Evolutionary conservation across 2,113 vertebrate genomes (phyloP).

Genomic region (Blennius ocellaris): DNA sequence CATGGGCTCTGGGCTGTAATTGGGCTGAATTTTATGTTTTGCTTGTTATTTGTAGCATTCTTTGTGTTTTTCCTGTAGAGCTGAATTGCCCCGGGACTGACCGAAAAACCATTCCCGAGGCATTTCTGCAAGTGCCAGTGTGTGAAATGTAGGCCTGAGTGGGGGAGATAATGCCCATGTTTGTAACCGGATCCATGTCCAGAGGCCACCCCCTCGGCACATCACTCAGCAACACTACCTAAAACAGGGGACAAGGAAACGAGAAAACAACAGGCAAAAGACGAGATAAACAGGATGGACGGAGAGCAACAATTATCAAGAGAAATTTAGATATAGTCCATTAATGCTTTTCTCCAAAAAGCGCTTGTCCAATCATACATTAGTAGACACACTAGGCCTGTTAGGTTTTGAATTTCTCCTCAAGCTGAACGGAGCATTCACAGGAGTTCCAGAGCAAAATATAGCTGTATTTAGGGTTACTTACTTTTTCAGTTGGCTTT

Average conservation of each 20-base stretch:
- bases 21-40: slow-evolving; percentile 9
- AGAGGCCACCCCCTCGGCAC: not conserved
- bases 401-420: not conserved
- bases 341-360: not conserved
- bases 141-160: slow-evolving; percentile 17
- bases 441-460: too few species aligned
- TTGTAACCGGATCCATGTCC: slow-evolving; percentile 11
- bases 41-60: slow-evolving; percentile 1
- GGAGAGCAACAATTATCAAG: not conserved
- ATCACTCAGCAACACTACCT: too few species aligned
- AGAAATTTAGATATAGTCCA: not conserved
- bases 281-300: not conserved
- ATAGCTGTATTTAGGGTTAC: too few species aligned
- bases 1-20: slow-evolving; percentile 13
- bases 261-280: not conserved
- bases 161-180: slow-evolving; percentile 20
- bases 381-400: not conserved
- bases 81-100: not conserved
- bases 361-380: not conserved
- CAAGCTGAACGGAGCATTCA: not conserved
- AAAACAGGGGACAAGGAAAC: too few species aligned
- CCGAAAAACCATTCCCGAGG: slow-evolving; percentile 1
- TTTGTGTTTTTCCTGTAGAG: not conserved
- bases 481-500: not conserved
- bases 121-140: not conserved